Conservation (phyloP, 1,140 invertebrate species). For the Drosophila micromelanica region DNA sequence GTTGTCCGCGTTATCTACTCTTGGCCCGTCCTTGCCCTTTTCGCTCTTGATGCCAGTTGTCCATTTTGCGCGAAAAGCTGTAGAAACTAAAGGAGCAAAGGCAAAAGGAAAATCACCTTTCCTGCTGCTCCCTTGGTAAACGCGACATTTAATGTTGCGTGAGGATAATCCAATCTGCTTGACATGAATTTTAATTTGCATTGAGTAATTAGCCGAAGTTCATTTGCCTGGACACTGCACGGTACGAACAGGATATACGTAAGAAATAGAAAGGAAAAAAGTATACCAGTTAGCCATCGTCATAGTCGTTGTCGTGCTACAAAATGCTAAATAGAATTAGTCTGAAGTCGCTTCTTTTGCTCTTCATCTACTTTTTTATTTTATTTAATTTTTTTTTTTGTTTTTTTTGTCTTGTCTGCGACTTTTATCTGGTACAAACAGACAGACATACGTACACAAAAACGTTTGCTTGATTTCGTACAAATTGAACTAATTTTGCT, state of each 20-base stretch:
- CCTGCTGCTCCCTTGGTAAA: slow-evolving; percentile 53
- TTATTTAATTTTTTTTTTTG: neutral
- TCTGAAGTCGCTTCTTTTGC: slow-evolving; percentile 45
- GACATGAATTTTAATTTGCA: slow-evolving; percentile 83
- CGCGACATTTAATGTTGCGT: slow-evolving; percentile 82
- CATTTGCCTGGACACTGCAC: slow-evolving; percentile 65
- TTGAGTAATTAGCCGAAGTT: slow-evolving; percentile 81
- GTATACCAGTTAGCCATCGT: slow-evolving; percentile 33
- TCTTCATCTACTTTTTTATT: slow-evolving; percentile 32
- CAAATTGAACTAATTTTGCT: slow-evolving; percentile 80
- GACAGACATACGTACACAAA: slow-evolving; percentile 15
- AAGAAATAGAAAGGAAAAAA: slow-evolving; percentile 18
- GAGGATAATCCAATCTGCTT: slow-evolving; percentile 83
- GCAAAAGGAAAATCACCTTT: slow-evolving; percentile 46
- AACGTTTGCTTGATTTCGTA: slow-evolving; percentile 77
- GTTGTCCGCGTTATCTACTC: slow-evolving; percentile 37
- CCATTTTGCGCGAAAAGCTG: slow-evolving; percentile 36
- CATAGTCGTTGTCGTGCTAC: slow-evolving; percentile 44
- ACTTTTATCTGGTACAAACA: slow-evolving; percentile 29
- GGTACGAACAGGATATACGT: slow-evolving; percentile 5
- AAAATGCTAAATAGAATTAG: slow-evolving; percentile 80
- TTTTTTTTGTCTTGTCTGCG: slow-evolving; percentile 24
- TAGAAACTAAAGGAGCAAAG: slow-evolving; percentile 19
- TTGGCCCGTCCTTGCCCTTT: slow-evolving; percentile 15
- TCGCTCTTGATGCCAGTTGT: slow-evolving; percentile 36